These are phyloP conservation scores for Tineola bisselliella DNA, from an alignment of 2,888 invertebrate genomes.

Conservation along the genomic window DNA sequence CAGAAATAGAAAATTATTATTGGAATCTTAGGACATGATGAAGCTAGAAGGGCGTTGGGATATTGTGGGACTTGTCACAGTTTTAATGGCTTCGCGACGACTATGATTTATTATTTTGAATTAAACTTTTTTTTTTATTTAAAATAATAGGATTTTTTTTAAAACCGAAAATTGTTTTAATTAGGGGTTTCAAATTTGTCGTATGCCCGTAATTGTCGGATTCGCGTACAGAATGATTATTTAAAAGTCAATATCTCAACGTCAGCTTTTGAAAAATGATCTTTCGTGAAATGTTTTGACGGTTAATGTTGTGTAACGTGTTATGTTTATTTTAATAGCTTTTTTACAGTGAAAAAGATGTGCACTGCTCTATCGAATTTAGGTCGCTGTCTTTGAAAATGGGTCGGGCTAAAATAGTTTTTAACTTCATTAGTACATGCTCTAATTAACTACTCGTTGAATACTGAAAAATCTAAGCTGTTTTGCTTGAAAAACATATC, in stretches of 20 bases:
- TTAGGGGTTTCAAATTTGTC: neutral
- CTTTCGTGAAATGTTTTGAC: slow-evolving; percentile 40
- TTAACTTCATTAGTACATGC: slow-evolving; percentile 51
- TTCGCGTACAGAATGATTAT: neutral
- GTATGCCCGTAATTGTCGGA: neutral
- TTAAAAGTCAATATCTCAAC: slow-evolving; percentile 30
- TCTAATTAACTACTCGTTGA: slow-evolving; percentile 39
- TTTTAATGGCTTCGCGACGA: too few species aligned
- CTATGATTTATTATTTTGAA: too few species aligned
- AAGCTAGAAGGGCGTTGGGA: slow-evolving; percentile 27
- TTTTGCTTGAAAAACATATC: too few species aligned
- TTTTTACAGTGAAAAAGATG: slow-evolving; percentile 35
- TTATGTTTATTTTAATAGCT: slow-evolving; percentile 43
- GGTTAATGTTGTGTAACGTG: slow-evolving; percentile 49
- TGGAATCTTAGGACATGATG: slow-evolving; percentile 46
- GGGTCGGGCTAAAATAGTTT: slow-evolving; percentile 55
- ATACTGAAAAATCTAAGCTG: too few species aligned
- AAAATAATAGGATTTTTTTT: too few species aligned
- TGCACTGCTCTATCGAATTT: slow-evolving; percentile 48
- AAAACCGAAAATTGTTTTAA: too few species aligned
- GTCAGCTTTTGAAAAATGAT: slow-evolving; percentile 19
- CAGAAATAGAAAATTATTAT: slow-evolving; percentile 50
- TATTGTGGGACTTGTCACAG: slow-evolving; percentile 26
- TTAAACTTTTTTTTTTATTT: too few species aligned
- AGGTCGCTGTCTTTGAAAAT: slow-evolving; percentile 47